A percentile compares a stretch with the other conserved stretches of the same genome.
Conservation (phyloP, 2,888 invertebrate genomes). For the Cerceris ruficornis region DNA sequence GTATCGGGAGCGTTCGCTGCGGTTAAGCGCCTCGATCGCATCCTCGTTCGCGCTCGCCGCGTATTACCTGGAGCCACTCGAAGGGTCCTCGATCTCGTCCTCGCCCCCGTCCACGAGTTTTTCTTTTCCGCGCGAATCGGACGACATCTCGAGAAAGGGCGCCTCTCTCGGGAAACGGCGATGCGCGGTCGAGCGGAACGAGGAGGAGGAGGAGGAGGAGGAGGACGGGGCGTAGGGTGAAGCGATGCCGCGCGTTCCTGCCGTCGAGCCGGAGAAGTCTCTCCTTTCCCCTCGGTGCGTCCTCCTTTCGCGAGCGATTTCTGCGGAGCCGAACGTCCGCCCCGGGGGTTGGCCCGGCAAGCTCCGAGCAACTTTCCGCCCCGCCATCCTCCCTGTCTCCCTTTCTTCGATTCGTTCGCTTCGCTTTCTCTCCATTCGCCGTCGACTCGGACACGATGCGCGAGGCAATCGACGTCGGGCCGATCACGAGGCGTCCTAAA, state of each 20-base stretch:
- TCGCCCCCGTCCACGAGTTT: not conserved
- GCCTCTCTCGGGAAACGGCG: too few species aligned
- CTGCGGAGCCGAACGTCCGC: too few species aligned
- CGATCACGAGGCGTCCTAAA: conserved; percentile 17
- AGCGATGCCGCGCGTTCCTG: not conserved
- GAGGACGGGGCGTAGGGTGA: not conserved
- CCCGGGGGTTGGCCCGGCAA: not conserved
- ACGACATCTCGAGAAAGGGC: too few species aligned
- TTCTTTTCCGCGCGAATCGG: not conserved
- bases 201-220: not conserved
- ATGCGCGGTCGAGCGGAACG: not conserved
- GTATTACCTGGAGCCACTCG: too few species aligned
- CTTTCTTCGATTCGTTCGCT: not conserved
- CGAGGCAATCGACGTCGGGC: not conserved
- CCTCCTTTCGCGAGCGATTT: not conserved
- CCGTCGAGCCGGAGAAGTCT: not conserved
- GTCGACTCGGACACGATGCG: not conserved
- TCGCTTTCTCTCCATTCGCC: not conserved
- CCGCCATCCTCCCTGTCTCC: not conserved
- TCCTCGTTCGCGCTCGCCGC: too few species aligned
- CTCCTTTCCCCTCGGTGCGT: not conserved
- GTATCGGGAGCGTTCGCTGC: too few species aligned
- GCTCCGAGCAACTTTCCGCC: not conserved
- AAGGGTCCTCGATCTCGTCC: not conserved
- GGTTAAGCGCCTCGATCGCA: too few species aligned